These are phyloP conservation scores for Stratiolaelaps scimitus DNA, from an alignment of 1,140 invertebrate genomes.

Conservation along the genomic window DNA sequence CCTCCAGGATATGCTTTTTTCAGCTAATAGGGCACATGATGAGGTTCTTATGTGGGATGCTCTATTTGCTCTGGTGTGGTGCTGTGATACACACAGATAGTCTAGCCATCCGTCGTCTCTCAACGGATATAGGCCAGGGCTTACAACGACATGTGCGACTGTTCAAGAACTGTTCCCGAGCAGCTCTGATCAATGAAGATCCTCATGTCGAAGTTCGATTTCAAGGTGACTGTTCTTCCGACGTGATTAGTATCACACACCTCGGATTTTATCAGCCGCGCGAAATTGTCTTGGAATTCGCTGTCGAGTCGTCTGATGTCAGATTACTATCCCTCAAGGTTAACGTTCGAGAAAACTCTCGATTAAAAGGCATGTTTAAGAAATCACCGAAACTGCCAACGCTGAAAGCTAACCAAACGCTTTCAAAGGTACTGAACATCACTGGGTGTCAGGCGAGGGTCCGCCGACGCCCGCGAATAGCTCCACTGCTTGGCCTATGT, in stretches of 20 bases:
- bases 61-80: too few relatives aligned
- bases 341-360: background rate
- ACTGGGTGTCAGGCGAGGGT: slow-evolving; percentile 8
- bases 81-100: too few relatives aligned
- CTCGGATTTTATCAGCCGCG: slow-evolving; percentile 12
- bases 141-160: background rate
- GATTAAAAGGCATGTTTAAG: background rate
- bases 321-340: background rate
- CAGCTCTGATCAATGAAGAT: background rate
- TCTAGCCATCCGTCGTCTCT: too few relatives aligned
- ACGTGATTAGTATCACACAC: background rate
- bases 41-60: too few relatives aligned
- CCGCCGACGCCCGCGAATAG: background rate
- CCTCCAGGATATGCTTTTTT: too few relatives aligned
- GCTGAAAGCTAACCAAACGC: slow-evolving; percentile 2
- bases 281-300: slow-evolving; percentile 9
- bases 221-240: slow-evolving; percentile 4
- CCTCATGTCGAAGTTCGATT: slow-evolving; percentile 9
- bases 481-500: slow-evolving; percentile 9
- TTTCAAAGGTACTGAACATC: background rate
- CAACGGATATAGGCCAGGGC: too few relatives aligned
- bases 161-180: background rate
- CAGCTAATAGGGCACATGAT: too few relatives aligned
- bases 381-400: background rate
- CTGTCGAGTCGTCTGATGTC: background rate